Base-by-base conservation (phyloP, 2,113 vertebrate species). In the Lasiurus borealis region DNA sequence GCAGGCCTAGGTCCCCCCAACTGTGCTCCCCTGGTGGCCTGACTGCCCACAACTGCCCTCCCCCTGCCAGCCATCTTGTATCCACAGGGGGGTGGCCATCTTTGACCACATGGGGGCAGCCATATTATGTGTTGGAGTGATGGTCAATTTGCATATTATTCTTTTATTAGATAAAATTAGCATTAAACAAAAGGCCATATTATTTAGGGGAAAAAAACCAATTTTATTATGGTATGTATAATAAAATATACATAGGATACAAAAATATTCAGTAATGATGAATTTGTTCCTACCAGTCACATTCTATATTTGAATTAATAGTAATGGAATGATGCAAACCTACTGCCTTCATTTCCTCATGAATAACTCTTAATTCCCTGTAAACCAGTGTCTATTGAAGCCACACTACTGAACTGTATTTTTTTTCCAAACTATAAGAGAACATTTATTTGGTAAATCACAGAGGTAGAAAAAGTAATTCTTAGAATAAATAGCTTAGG, bases 161-260 rank as follows among this genome's bases (percentile, higher is more conserved):
- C 50, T 50, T 5, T 50, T 50, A 50, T 50, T 50, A 50, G 50
- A 50, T 50, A 50, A 14, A 14, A 50, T 40, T 78, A 78, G 18
- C 34, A 36, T 76, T 69, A 78, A 91, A 48, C 6, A 78, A 73
- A 91, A 76, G 59, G 84, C 12, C 40, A 52, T n/a, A 18, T 46
- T 85, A 90, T 64, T 93, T 76, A 93, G 40, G n/a, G n/a, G n/a
- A 88, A 88, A 88, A 66, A 68, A 9, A 83, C 69, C 3, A 40
- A 77, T 52, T 91, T 72, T 80, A 85, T 50, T 57, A 82, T 40
- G 40, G 40, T 40, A 40, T 40, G 48, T 9, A 72, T 71, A 76
- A 86, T 48, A 77, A 72, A 54, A 88, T 34, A 23, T 36, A 40
- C 8, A 29, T 6, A 82, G 71, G 40, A 88, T 31, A 88, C 29